Evolutionary conservation across 2,113 vertebrate genomes (phyloP).

Genomic region (Cricetomys ansorgei): DNA sequence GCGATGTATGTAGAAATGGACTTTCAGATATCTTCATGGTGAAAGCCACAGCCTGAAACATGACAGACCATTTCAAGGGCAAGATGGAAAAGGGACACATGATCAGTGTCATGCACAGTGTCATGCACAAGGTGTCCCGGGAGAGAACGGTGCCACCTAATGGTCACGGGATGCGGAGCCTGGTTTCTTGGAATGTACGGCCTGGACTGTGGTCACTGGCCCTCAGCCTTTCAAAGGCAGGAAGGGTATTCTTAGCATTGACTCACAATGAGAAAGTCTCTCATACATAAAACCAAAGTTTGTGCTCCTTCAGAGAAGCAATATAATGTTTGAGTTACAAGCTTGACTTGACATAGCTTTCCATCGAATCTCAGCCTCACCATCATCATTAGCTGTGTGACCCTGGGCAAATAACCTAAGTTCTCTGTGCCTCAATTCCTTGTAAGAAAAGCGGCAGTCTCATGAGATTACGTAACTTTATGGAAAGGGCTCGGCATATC

Average conservation of each 20-base stretch:
- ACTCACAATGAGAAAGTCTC: background rate
- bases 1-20: background rate
- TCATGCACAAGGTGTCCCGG: background rate
- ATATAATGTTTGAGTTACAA: background rate
- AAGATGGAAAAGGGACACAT: background rate
- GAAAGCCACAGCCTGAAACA: background rate
- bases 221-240: accelerated
- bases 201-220: accelerated
- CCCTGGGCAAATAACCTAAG: background rate
- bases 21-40: background rate
- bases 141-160: conserved; percentile 63
- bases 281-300: background rate
- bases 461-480: background rate
- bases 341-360: background rate
- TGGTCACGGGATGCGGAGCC: background rate
- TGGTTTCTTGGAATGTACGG: background rate
- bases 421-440: background rate
- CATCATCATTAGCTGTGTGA: background rate
- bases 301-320: background rate
- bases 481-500: background rate
- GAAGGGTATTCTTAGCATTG: background rate
- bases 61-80: background rate
- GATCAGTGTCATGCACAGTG: background rate
- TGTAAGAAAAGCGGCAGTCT: background rate
- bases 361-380: background rate